A percentile compares a stretch with the other conserved stretches of the same genome.
Conservation (phyloP, 1,140 invertebrate genomes). For the Anoplophora glabripennis region DNA sequence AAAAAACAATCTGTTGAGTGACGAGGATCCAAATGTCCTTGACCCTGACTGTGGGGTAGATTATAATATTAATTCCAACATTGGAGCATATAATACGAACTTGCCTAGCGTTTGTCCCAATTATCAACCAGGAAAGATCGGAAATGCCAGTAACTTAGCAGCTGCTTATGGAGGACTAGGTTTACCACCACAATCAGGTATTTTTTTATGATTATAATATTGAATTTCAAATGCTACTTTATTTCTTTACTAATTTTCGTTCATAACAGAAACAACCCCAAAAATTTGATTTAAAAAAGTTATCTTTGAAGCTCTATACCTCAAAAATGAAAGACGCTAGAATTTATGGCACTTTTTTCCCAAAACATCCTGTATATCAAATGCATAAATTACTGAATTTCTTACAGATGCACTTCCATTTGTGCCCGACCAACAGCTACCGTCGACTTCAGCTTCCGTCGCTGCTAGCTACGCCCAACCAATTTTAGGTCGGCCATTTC, state of each 20-base stretch:
- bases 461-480: conserved; percentile 1
- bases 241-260: no score
- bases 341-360: neutral
- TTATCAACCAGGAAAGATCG: conserved; percentile 12
- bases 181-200: conserved; percentile 34
- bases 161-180: conserved; percentile 24
- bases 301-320: no score
- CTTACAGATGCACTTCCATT: conserved; percentile 17
- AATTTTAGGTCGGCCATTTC: neutral
- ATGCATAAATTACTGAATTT: neutral
- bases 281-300: no score
- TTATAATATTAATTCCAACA: conserved; percentile 34
- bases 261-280: no score
- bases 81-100: conserved; percentile 26
- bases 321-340: no score
- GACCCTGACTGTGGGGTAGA: conserved; percentile 45
- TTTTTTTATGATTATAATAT: no score
- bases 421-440: conserved; percentile 27
- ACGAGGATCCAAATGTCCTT: conserved; percentile 61
- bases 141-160: conserved; percentile 13
- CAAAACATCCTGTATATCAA: neutral
- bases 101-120: conserved; percentile 14
- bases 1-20: conserved; percentile 53
- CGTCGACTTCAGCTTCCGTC: conserved; percentile 14
- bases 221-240: no score